Percentiles rank a stretch among this genome's conserved stretches.
These are phyloP conservation scores for Cantharis flavilabris DNA, from an alignment of 2,888 invertebrate genomes.

Conservation along the genomic window DNA sequence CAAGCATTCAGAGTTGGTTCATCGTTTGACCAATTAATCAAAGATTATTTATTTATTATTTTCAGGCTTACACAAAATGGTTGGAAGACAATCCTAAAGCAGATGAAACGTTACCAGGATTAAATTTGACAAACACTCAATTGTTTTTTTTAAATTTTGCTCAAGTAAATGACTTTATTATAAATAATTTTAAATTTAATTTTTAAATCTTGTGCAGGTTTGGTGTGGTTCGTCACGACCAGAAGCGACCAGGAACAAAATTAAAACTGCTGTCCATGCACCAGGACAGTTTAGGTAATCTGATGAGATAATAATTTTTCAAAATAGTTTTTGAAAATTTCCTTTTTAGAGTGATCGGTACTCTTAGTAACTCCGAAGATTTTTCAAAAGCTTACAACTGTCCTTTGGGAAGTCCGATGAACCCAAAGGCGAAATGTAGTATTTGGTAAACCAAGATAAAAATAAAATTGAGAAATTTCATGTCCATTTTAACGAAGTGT, in stretches of 20 bases:
- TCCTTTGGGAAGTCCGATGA: slow-evolving; percentile 76
- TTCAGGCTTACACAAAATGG: slow-evolving; percentile 81
- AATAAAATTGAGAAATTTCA: not conserved
- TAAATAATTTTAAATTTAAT: not conserved
- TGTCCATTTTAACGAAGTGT: not conserved
- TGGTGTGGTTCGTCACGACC: slow-evolving; percentile 84
- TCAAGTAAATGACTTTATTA: slow-evolving; percentile 56
- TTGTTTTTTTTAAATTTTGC: slow-evolving; percentile 91
- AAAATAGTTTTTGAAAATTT: not conserved
- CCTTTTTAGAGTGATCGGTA: slow-evolving; percentile 67
- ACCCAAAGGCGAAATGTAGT: slow-evolving; percentile 75
- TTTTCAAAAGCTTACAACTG: slow-evolving; percentile 76
- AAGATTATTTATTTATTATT: slow-evolving; percentile 32
- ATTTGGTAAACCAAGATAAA: slow-evolving; percentile 64
- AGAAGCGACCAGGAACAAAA: slow-evolving; percentile 77
- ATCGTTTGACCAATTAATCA: not conserved
- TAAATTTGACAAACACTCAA: slow-evolving; percentile 78
- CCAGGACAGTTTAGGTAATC: slow-evolving; percentile 74
- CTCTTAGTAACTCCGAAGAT: slow-evolving; percentile 76
- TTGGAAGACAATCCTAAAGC: slow-evolving; percentile 63
- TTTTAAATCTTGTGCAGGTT: slow-evolving; percentile 55
- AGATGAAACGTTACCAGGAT: slow-evolving; percentile 69
- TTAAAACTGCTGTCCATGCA: slow-evolving; percentile 83
- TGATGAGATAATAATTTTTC: not conserved
- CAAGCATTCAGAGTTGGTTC: slow-evolving; percentile 71